These are phyloP conservation scores for Microctonus brassicae DNA, from an alignment of 2,888 invertebrate genomes.

Conservation along the genomic window DNA sequence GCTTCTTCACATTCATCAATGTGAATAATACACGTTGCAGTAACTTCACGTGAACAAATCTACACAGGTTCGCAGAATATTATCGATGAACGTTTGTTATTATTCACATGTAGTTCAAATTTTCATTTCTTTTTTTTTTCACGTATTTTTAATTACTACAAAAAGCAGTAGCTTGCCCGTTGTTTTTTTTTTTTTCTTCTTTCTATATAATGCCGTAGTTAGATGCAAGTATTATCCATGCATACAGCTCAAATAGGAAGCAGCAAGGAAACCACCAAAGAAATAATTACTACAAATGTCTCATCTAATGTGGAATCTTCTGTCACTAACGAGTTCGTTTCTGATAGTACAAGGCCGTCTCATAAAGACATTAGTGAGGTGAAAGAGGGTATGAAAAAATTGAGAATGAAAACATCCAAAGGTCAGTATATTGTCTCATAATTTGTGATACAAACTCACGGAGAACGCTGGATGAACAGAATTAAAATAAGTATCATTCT, in stretches of 20 bases:
- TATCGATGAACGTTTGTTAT: background rate
- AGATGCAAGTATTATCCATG: conserved; percentile 41
- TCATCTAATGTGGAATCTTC: conserved; percentile 51
- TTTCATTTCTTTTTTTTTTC: background rate
- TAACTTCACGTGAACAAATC: conserved; percentile 31
- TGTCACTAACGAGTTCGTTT: conserved; percentile 79
- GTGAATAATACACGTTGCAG: conserved; percentile 18
- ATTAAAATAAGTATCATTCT: background rate
- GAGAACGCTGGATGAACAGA: background rate
- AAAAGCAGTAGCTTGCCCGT: conserved; percentile 14
- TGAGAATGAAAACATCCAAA: conserved; percentile 75
- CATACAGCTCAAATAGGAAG: conserved; percentile 60
- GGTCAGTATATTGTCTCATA: conserved; percentile 70
- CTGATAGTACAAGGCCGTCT: conserved; percentile 80
- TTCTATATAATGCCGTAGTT: conserved; percentile 1
- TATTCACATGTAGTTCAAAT: background rate
- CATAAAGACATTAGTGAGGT: conserved; percentile 80
- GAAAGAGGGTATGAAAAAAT: conserved; percentile 81
- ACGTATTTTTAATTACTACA: background rate
- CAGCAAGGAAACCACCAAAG: conserved; percentile 48
- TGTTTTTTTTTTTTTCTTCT: background rate
- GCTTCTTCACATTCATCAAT: conserved; percentile 29
- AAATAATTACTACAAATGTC: conserved; percentile 34
- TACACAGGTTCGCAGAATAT: conserved; percentile 31
- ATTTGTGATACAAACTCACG: conserved; percentile 12